A percentile compares a stretch with the other conserved stretches of the same genome.
Conservation (phyloP, 1,140 invertebrate species). For the Cydia fagiglandana region DNA sequence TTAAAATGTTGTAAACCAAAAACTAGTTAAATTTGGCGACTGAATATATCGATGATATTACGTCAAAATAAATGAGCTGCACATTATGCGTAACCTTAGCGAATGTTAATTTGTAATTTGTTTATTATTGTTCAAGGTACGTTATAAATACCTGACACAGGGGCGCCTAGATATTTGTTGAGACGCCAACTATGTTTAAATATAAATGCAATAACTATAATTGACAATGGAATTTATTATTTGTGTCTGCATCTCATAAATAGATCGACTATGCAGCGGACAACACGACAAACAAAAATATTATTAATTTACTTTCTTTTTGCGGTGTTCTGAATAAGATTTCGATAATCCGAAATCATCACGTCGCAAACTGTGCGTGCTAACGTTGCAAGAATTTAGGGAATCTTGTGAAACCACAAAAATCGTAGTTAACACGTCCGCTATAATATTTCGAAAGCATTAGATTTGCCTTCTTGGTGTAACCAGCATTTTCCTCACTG, state of each 20-base stretch:
- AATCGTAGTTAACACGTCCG: too few species aligned
- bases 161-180: conserved; percentile 23
- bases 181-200: conserved; percentile 13
- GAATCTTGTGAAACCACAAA: background rate
- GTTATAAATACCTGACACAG: background rate
- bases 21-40: too few species aligned
- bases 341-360: background rate
- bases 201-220: background rate
- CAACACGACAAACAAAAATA: background rate
- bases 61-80: background rate
- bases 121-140: conserved; percentile 11
- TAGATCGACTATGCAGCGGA: background rate
- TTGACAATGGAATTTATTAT: conserved; percentile 20
- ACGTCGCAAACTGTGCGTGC: background rate
- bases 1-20: too few species aligned
- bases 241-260: conserved; percentile 4
- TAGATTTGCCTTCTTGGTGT: too few species aligned
- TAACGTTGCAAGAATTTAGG: background rate
- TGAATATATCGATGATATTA: background rate
- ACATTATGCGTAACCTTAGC: background rate
- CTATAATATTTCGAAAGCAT: too few species aligned
- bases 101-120: background rate
- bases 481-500: too few species aligned
- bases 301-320: background rate
- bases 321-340: background rate